Evolutionary conservation across 2,113 vertebrate species (phyloP), one percentile per base, ranked within the genome.

Genomic region (Apodemus speciosus): DNA sequence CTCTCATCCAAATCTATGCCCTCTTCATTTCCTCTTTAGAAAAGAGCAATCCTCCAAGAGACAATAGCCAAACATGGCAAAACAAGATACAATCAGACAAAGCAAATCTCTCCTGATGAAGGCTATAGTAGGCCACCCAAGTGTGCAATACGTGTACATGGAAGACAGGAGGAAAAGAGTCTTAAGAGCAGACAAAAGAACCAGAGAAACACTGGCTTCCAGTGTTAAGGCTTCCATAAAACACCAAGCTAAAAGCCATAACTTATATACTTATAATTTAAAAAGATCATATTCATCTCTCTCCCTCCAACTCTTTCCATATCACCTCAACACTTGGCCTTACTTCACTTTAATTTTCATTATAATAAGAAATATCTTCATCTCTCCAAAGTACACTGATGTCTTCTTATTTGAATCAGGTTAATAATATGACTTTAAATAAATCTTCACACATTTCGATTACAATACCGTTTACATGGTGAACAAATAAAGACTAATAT

Each of bases 361-460:
- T 69, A 32, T 53, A 14, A 20, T 76, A 85, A 95, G 11, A 93
- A 92, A 90, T 88, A 88, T 1, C 6, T 51, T 46, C 0, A 60
- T 0, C 18, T 0, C 21, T 93, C 58, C 25, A 72, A 95, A 81
- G 30, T 81, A 88, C 1, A 60, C 0, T 10, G 66, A 81, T 13
- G 64, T 16, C 43, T 40, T 68, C 32, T 68, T 23, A n/a, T 88
- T 81, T 91, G 58, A 89, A 35, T 7, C 49, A 90, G 49, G 92
- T 53, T 56, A 79, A 91, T 25, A 92, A 86, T 71, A 3, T 73
- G 23, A 14, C 56, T 92, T 94, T 93, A 85, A 91, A 75, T 51
- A 94, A 94, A 94, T 93, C 25, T 40, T 14, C 27, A 83, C 3
- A n/a, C 38, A 53, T 90, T 88, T 85, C 13, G 85, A 83, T 75